phyloP scores from a whole-genome alignment of 2,113 vertebrate species.

The Hippocampus mohnikei region DNA sequence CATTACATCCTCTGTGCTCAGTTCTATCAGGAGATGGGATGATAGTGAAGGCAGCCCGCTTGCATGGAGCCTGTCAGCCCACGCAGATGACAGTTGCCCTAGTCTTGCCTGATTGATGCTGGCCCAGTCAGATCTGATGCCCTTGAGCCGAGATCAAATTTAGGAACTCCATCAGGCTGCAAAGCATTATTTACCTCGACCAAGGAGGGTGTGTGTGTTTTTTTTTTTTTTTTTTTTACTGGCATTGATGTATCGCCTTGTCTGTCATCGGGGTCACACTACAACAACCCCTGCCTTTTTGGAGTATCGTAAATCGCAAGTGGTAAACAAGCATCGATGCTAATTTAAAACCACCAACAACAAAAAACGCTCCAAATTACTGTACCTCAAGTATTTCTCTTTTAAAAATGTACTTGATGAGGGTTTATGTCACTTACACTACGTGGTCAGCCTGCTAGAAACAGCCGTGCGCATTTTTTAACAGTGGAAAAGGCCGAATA shows the following conservation, averaged over 20 bases:
- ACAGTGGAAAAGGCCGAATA: neutral
- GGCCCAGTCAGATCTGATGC: constrained; percentile 16
- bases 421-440: neutral
- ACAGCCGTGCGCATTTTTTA: neutral
- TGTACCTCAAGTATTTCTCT: too few relatives aligned
- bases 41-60: constrained; percentile 33
- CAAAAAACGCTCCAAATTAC: too few relatives aligned
- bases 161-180: constrained; percentile 34
- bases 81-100: constrained; percentile 45
- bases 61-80: constrained; percentile 30
- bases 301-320: neutral
- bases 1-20: constrained; percentile 6
- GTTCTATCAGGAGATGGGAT: constrained; percentile 31
- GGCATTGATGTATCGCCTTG: neutral
- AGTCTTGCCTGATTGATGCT: constrained; percentile 43
- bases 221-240: neutral
- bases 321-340: neutral
- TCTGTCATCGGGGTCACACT: neutral
- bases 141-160: constrained; percentile 42
- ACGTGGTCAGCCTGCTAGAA: neutral
- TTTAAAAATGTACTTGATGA: neutral
- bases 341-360: neutral
- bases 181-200: constrained; percentile 33
- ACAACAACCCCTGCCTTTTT: neutral
- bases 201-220: constrained; percentile 1